Base-by-base conservation (phyloP, 2,113 vertebrate species). In the Colistium nudipinnis region DNA sequence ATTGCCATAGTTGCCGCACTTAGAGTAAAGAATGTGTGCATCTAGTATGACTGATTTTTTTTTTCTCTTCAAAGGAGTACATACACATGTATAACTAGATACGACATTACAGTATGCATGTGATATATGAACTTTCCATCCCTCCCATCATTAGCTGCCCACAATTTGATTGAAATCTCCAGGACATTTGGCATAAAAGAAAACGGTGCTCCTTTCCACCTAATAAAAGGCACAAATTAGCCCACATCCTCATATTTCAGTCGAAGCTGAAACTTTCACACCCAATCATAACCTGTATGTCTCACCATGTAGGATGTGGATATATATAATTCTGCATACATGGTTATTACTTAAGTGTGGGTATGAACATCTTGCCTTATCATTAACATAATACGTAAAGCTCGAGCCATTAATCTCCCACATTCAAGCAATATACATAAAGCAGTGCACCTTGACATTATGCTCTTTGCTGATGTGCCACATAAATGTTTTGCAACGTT, bases 161-260 rank as follows among this genome's bases (percentile, higher is more conserved):
- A 20, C 43, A 68, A 78, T 84, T 56, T 33, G 24, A 74, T 53
- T 72, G 6, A 70, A 62, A 74, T 76, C 53, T 76, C 12, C 41
- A 70, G 74, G 49, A 86, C 48, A 82, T 74, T 54, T 68, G 57
- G 30, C 67, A 74, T 81, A 82, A 89, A 85, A 80, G 39, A 53
- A 86, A 89, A 82, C 67, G 12, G 62, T 53, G 74, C 60, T 62
- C 44, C 44, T 77, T 84, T 44, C 41, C 73, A 80, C 56, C 41
- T 82, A 62, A 78, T 76, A 84, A 85, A 85, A 82, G 20, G 48
- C 39, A 36, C 19, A 76, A 66, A 81, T 85, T 13, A 70, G 56
- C 62, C 65, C 54, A 69, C 51, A 65, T 76, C 63, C 70, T 70
- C 20, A 44, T 64, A 55, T 28, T 55, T 56, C 35, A 54, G 47